A percentile compares a stretch with the other conserved stretches of the same genome.
These are phyloP conservation scores for Penaeus vannamei DNA, from an alignment of 1,140 invertebrate species.

Conservation along the genomic window DNA sequence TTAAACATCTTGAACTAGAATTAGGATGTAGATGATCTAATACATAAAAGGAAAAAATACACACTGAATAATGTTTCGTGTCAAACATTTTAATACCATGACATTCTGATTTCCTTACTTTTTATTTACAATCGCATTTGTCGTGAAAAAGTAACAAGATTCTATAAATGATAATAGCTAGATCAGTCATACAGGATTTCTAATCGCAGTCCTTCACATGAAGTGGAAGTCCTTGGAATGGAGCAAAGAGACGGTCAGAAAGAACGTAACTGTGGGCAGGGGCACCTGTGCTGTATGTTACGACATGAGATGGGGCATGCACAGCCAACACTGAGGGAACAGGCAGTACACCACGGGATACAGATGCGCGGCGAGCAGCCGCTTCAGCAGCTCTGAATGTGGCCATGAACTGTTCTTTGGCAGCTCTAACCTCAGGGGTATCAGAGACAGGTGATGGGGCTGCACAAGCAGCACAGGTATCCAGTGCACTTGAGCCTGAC, in stretches of 20 bases:
- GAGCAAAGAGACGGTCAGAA: slow-evolving; percentile 47
- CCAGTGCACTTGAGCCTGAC: background rate
- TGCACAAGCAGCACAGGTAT: background rate
- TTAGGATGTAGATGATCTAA: no score
- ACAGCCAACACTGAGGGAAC: slow-evolving; percentile 18
- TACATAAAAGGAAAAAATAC: no score
- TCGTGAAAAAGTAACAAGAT: no score
- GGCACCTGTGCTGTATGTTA: slow-evolving; percentile 22
- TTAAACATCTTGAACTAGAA: no score
- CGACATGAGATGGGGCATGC: background rate
- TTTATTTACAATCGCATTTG: no score
- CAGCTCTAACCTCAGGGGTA: slow-evolving; percentile 41
- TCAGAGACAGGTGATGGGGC: slow-evolving; percentile 28
- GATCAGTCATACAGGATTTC: no score
- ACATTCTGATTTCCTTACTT: no score
- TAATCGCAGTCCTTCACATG: background rate
- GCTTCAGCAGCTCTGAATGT: slow-evolving; percentile 46
- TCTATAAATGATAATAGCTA: no score
- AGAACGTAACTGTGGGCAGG: background rate
- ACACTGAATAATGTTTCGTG: no score
- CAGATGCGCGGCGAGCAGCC: slow-evolving; percentile 3
- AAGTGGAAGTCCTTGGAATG: slow-evolving; percentile 25
- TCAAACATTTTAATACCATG: no score
- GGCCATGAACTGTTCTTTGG: slow-evolving; percentile 40
- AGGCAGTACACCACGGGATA: slow-evolving; percentile 18